Percentiles rank a stretch among this genome's conserved stretches.
Evolutionary conservation across 2,113 vertebrate species (phyloP).

Genomic region (Chaetura pelagica): DNA sequence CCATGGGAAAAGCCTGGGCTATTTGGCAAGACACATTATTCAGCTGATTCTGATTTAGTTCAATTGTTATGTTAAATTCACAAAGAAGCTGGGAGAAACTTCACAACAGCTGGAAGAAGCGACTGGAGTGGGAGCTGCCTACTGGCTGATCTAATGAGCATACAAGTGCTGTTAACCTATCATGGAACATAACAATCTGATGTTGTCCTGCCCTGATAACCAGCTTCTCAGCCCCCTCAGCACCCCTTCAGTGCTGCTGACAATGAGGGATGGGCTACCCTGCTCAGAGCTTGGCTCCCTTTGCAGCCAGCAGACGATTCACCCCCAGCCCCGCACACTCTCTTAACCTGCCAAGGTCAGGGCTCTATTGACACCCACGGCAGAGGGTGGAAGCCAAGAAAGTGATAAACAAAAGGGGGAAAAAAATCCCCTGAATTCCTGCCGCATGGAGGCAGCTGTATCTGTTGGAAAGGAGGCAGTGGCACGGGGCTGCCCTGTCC

Average conservation of each 20-base stretch:
- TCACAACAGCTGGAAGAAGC: not conserved
- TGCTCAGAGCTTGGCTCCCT: fast-evolving
- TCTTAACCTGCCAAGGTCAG: not conserved
- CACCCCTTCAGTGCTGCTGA: fast-evolving
- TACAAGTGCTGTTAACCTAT: not conserved
- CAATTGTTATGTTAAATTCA: not conserved
- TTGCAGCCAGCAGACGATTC: not conserved
- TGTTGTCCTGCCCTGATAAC: fast-evolving
- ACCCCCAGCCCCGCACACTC: fast-evolving
- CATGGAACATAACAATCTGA: fast-evolving
- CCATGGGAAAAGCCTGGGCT: not conserved
- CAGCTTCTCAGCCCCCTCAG: not conserved
- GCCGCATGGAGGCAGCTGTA: fast-evolving
- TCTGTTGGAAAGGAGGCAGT: fast-evolving
- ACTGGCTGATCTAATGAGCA: not conserved
- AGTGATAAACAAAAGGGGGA: not conserved
- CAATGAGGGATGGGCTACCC: not conserved
- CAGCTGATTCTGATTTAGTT: not conserved
- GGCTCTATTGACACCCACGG: fast-evolving
- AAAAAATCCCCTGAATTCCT: not conserved
- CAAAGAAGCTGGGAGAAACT: not conserved
- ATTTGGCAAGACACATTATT: fast-evolving
- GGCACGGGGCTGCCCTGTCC: not conserved
- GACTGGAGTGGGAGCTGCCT: not conserved
- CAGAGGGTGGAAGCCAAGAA: not conserved